These are phyloP conservation scores for Synergus japonicus DNA, from an alignment of 2,888 invertebrate genomes.

Conservation along the genomic window DNA sequence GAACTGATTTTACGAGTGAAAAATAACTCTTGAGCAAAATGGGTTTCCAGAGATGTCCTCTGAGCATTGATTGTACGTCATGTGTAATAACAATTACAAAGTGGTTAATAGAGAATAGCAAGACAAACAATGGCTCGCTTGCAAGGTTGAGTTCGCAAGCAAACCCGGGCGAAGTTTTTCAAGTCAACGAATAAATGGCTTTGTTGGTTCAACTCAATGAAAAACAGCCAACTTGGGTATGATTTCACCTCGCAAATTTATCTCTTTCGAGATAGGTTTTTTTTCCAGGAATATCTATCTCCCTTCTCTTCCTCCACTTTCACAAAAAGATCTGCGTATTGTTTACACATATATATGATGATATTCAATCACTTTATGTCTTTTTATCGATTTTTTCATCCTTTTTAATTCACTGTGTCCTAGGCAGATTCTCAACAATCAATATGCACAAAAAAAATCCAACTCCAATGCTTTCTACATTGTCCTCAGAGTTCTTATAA, in stretches of 20 bases:
- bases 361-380: constrained; percentile 11
- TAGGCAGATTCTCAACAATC: constrained; percentile 1
- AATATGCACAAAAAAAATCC: not conserved
- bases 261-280: constrained; percentile 2
- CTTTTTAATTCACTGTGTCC: not conserved
- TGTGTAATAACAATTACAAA: constrained; percentile 17
- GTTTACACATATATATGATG: not conserved
- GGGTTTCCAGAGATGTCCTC: not conserved
- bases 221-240: constrained; percentile 19
- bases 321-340: not conserved
- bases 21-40: not conserved
- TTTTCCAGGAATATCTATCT: not conserved
- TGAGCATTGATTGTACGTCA: constrained; percentile 4
- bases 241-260: constrained; percentile 13
- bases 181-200: not conserved
- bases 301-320: not conserved
- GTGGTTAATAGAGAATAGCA: not conserved
- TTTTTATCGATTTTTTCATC: not conserved
- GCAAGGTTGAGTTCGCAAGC: constrained; percentile 8
- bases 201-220: constrained; percentile 3
- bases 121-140: not conserved
- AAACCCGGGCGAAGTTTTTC: constrained; percentile 1
- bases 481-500: not conserved
- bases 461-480: not conserved
- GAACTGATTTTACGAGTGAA: not conserved